A percentile compares a stretch with the other conserved stretches of the same genome.
phyloP scores from a whole-genome alignment of 2,797 vertebrate genomes.

The Gadopsis marmoratus region DNA sequence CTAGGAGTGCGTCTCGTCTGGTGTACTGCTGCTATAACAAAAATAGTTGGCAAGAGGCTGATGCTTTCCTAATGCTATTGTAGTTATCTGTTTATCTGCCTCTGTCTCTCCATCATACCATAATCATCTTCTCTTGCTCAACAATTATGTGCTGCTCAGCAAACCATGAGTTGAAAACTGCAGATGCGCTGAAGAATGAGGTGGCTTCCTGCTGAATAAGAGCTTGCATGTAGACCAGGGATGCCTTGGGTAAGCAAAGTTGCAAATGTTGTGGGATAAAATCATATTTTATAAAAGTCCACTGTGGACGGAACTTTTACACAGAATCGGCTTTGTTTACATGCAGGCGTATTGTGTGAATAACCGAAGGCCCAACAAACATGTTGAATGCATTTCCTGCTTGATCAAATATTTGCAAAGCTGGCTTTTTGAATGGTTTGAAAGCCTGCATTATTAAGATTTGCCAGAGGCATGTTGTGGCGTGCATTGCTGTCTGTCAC shows the following conservation, averaged over 20 bases:
- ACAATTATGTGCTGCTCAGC: constrained; percentile 7
- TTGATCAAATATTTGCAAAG: constrained; percentile 15
- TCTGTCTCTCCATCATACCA: background rate
- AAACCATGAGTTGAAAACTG: background rate
- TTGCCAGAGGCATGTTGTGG: background rate
- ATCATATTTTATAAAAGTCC: background rate
- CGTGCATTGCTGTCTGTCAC: background rate
- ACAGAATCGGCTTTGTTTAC: background rate
- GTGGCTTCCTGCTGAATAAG: background rate
- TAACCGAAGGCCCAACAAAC: background rate
- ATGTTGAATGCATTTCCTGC: background rate
- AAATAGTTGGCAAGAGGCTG: background rate
- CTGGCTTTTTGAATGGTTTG: background rate
- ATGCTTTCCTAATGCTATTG: background rate
- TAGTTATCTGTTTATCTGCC: constrained; percentile 7
- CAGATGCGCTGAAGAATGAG: background rate
- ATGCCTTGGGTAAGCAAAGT: background rate
- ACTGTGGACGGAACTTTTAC: background rate
- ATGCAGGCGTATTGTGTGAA: background rate
- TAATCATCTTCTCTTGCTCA: background rate
- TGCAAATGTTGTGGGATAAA: background rate
- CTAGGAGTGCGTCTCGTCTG: constrained; percentile 39
- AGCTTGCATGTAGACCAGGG: background rate
- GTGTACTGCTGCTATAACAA: constrained; percentile 24
- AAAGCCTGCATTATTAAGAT: background rate